These are phyloP conservation scores for Perithous albicinctus DNA, from an alignment of 2,888 invertebrate genomes.

Conservation along the genomic window DNA sequence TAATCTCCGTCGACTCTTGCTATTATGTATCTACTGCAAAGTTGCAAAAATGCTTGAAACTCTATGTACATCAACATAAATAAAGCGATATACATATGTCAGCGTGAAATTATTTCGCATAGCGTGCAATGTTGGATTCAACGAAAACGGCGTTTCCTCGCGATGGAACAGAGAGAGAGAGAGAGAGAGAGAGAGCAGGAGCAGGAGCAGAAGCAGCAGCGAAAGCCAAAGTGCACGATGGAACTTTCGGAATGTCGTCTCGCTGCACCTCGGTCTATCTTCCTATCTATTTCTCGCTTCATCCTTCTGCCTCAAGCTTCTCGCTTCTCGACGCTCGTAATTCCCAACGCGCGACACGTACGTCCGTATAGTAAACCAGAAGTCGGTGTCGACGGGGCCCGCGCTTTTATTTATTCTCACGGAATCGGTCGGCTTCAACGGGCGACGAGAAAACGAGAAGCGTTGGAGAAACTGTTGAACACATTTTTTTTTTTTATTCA, in stretches of 20 bases:
- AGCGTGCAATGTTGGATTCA: slow-evolving; percentile 8
- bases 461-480: not conserved
- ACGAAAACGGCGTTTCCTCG: not conserved
- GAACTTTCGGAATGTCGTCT: slow-evolving; percentile 45
- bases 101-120: slow-evolving; percentile 36
- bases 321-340: slow-evolving; percentile 42
- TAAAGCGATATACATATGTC: not conserved
- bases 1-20: not conserved
- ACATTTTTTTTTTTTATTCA: not conserved
- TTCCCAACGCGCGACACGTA: slow-evolving; percentile 46
- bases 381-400: slow-evolving; percentile 27
- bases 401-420: slow-evolving; percentile 45
- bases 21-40: not conserved
- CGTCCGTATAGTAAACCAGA: slow-evolving; percentile 26
- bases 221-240: slow-evolving; percentile 42
- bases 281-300: slow-evolving; percentile 52
- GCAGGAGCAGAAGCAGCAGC: no score
- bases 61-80: slow-evolving; percentile 7
- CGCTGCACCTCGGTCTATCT: slow-evolving; percentile 26
- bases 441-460: not conserved
- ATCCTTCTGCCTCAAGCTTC: not conserved
- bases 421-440: slow-evolving; percentile 28
- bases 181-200: no score
- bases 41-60: slow-evolving; percentile 15
- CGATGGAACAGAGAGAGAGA: slow-evolving; percentile 7